These are phyloP conservation scores for Lasioglossum villosulum DNA, from an alignment of 2,888 invertebrate species.

Conservation along the genomic window DNA sequence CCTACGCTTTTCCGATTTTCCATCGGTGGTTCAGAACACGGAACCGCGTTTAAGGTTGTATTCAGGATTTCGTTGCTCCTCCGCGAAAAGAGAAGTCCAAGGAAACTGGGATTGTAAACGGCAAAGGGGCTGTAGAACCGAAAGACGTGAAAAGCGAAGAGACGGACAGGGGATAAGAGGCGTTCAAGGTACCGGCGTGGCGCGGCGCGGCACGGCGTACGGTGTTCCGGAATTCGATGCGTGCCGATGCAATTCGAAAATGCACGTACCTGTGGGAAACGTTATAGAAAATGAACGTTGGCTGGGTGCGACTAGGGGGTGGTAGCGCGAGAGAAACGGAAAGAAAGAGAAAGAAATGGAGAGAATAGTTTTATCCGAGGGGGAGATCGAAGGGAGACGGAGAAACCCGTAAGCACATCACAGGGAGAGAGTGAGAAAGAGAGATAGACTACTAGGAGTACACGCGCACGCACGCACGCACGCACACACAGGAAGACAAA, in stretches of 20 bases:
- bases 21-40: background rate
- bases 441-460: background rate
- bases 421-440: background rate
- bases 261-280: slow-evolving; percentile 35
- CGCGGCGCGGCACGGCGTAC: background rate
- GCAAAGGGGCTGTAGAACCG: background rate
- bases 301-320: background rate
- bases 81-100: background rate
- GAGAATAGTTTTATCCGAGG: slow-evolving; percentile 1
- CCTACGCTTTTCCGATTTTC: background rate
- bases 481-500: slow-evolving; percentile 4
- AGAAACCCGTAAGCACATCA: slow-evolving; percentile 31
- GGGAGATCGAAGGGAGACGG: slow-evolving; percentile 5
- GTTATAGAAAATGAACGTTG: slow-evolving; percentile 35
- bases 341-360: background rate
- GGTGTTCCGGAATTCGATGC: background rate
- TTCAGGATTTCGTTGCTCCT: background rate
- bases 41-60: background rate
- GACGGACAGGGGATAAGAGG: background rate
- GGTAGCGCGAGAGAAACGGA: too few relatives aligned
- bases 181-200: background rate
- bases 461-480: too few relatives aligned
- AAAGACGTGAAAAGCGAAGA: background rate
- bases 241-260: slow-evolving; percentile 37
- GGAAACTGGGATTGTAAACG: background rate